phyloP scores from a whole-genome alignment of 2,797 vertebrate species.

The Diplodus sargus region DNA sequence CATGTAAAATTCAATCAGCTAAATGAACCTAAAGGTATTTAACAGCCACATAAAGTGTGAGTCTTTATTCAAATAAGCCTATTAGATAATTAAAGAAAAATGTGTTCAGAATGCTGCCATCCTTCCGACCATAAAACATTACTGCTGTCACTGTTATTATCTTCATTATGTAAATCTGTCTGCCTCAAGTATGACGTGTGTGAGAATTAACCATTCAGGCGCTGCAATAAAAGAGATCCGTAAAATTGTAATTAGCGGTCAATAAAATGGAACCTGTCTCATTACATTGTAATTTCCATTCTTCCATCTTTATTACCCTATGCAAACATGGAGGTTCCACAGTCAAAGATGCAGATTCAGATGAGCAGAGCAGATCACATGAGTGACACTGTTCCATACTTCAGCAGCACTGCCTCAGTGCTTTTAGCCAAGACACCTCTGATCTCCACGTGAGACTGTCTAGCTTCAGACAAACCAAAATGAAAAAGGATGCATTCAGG shows the following conservation, averaged over 20 bases:
- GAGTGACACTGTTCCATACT: background rate
- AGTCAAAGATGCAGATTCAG: too few relatives aligned
- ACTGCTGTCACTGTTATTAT: constrained; percentile 18
- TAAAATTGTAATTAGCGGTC: constrained; percentile 18
- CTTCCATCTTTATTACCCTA: background rate
- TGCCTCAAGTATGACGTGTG: background rate
- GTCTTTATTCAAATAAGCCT: constrained; percentile 40
- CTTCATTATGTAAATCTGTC: constrained; percentile 29
- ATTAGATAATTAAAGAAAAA: constrained; percentile 28
- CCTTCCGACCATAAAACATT: constrained; percentile 1
- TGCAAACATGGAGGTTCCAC: background rate
- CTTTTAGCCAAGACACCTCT: background rate
- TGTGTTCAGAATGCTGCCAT: constrained; percentile 2
- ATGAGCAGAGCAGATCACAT: background rate
- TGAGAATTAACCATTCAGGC: background rate
- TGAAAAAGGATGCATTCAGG: background rate
- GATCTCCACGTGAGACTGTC: background rate
- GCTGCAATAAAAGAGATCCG: constrained; percentile 6
- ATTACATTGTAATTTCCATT: background rate
- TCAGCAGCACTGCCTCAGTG: background rate
- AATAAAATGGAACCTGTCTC: constrained; percentile 7
- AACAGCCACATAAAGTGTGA: constrained; percentile 11
- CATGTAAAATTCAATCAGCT: constrained; percentile 46
- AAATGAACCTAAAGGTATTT: constrained; percentile 46
- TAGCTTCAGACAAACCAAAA: background rate